These are phyloP conservation scores for Chaetura pelagica DNA, from an alignment of 2,113 vertebrate genomes.

Conservation along the genomic window DNA sequence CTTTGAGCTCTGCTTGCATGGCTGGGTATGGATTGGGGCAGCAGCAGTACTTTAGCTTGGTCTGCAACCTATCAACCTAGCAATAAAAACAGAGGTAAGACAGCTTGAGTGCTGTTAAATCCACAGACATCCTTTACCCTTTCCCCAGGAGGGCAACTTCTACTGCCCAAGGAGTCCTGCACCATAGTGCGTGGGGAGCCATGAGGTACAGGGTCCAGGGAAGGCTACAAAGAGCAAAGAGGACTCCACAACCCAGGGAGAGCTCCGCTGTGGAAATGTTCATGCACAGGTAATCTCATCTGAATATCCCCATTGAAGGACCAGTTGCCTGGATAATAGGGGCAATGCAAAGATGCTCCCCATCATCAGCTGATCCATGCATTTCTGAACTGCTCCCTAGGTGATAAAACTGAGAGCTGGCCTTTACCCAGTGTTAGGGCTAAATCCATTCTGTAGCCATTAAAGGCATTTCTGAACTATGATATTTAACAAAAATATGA, in stretches of 20 bases:
- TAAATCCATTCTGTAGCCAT: background rate
- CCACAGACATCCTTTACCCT: background rate
- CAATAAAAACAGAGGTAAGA: background rate
- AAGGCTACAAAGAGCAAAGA: background rate
- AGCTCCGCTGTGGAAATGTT: background rate
- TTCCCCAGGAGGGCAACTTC: background rate
- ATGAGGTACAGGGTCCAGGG: rapidly evolving
- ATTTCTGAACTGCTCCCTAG: background rate
- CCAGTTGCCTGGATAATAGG: background rate
- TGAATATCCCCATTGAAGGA: background rate
- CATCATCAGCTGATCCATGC: background rate
- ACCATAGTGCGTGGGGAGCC: background rate
- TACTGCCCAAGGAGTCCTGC: rapidly evolving
- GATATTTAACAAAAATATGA: background rate
- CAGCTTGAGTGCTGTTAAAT: background rate
- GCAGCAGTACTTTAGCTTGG: background rate
- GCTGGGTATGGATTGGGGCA: background rate
- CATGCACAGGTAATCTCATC: background rate
- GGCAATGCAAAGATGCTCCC: background rate
- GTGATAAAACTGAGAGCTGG: background rate
- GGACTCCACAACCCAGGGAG: background rate
- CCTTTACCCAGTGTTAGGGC: background rate
- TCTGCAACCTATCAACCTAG: background rate
- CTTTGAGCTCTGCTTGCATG: background rate
- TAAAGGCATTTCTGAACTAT: background rate